Evolutionary conservation across 1,140 invertebrate genomes (phyloP).

Genomic region (Helicoverpa armigera): DNA sequence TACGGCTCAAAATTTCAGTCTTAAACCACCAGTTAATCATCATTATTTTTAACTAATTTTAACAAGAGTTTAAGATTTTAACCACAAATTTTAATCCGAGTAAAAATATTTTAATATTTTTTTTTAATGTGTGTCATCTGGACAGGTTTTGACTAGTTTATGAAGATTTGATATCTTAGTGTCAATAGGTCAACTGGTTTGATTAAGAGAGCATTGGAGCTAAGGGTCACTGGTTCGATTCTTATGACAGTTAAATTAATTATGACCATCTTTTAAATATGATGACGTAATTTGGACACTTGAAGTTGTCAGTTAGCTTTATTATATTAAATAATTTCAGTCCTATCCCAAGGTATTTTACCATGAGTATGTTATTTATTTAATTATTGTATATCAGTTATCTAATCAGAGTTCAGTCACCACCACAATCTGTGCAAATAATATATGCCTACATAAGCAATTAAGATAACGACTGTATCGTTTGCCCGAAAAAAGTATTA

Average conservation of each 20-base stretch:
- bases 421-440: background rate
- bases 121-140: too few species aligned
- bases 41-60: constrained; percentile 28
- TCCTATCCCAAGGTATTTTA: constrained; percentile 32
- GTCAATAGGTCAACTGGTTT: too few species aligned
- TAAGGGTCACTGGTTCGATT: too few species aligned
- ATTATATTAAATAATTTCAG: background rate
- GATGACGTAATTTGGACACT: background rate
- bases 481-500: background rate
- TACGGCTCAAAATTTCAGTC: constrained; percentile 31
- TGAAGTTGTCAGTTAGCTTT: too few species aligned
- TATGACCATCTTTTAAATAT: background rate
- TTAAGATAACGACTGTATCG: constrained; percentile 17
- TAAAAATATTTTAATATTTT: too few species aligned
- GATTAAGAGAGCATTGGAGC: too few species aligned
- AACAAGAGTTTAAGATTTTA: too few species aligned
- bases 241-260: background rate
- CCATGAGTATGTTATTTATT: constrained; percentile 16
- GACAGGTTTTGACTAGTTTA: background rate
- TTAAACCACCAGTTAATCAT: constrained; percentile 42
- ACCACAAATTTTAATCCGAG: too few species aligned
- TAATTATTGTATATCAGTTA: constrained; percentile 19
- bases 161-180: too few species aligned
- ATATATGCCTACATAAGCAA: background rate
- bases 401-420: constrained; percentile 30